phyloP scores from a whole-genome alignment of 1,140 invertebrate genomes.

The Drosophila rhopaloa region DNA sequence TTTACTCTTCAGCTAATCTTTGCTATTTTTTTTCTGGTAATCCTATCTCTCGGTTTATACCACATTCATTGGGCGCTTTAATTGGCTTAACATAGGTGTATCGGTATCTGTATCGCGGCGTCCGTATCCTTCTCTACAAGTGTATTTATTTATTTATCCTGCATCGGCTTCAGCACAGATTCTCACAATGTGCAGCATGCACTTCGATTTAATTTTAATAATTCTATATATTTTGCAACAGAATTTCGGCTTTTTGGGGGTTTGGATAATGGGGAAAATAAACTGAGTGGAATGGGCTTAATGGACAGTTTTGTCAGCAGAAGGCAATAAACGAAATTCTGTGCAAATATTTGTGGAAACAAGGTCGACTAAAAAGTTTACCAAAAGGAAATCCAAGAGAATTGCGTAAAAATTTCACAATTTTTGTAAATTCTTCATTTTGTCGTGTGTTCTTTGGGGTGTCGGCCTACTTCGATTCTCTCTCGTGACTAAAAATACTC shows the following conservation, averaged over 20 bases:
- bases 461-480: conserved; percentile 28
- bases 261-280: conserved; percentile 1
- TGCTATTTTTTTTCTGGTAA: conserved; percentile 43
- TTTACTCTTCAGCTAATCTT: conserved; percentile 52
- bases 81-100: conserved; percentile 61
- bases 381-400: conserved; percentile 4
- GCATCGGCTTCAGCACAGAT: conserved; percentile 42
- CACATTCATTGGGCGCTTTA: conserved; percentile 55
- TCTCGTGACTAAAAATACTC: conserved; percentile 75
- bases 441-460: conserved; percentile 20
- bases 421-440: conserved; percentile 45
- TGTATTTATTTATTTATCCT: conserved; percentile 25
- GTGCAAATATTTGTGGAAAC: conserved; percentile 33
- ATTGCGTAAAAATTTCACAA: conserved; percentile 22
- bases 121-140: conserved; percentile 16
- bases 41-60: conserved; percentile 28
- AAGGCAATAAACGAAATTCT: conserved; percentile 63
- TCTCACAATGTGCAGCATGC: conserved; percentile 49
- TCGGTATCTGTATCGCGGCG: conserved; percentile 35
- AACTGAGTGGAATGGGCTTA: conserved; percentile 12
- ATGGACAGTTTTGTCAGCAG: conserved; percentile 69
- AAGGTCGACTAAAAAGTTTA: conserved; percentile 20
- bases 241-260: conserved; percentile 43
- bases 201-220: conserved; percentile 39
- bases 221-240: conserved; percentile 52